phyloP scores from a whole-genome alignment of 2,113 vertebrate genomes.

The Limanda limanda region DNA sequence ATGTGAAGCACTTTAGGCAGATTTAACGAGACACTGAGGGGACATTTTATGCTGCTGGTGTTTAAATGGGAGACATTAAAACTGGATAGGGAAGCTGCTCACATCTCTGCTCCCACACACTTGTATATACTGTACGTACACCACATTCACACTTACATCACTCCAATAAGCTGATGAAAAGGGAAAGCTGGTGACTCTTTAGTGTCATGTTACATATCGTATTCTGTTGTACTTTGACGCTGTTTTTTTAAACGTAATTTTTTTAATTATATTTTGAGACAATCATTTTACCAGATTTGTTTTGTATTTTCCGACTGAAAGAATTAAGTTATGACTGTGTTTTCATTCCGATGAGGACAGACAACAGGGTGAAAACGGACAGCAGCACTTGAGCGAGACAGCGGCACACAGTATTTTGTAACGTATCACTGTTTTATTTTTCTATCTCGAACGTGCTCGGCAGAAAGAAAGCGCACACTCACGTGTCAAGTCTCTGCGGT shows the following conservation, averaged over 20 bases:
- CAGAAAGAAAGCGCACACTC: conserved; percentile 46
- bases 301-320: conserved; percentile 60
- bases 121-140: conserved; percentile 29
- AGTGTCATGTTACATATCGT: conserved; percentile 52
- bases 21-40: conserved; percentile 39
- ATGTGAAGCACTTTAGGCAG: conserved; percentile 61
- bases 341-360: conserved; percentile 43
- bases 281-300: conserved; percentile 59
- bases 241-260: conserved; percentile 54
- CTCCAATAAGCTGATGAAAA: conserved; percentile 44
- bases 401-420: conserved; percentile 54
- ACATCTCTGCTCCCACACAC: conserved; percentile 25
- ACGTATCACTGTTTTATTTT: conserved; percentile 76
- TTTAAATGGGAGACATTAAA: conserved; percentile 35
- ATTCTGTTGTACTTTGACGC: conserved; percentile 45
- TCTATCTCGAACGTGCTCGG: conserved; percentile 59
- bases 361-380: conserved; percentile 44
- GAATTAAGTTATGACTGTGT: conserved; percentile 27
- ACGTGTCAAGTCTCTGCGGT: conserved; percentile 43
- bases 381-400: conserved; percentile 43
- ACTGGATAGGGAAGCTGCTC: conserved; percentile 41
- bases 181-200: conserved; percentile 28
- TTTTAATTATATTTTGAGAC: conserved; percentile 66
- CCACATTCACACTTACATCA: conserved; percentile 30
- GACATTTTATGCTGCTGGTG: conserved; percentile 27